phyloP scores from a whole-genome alignment of 1,140 invertebrate species.

The Parasteatoda tepidariorum region DNA sequence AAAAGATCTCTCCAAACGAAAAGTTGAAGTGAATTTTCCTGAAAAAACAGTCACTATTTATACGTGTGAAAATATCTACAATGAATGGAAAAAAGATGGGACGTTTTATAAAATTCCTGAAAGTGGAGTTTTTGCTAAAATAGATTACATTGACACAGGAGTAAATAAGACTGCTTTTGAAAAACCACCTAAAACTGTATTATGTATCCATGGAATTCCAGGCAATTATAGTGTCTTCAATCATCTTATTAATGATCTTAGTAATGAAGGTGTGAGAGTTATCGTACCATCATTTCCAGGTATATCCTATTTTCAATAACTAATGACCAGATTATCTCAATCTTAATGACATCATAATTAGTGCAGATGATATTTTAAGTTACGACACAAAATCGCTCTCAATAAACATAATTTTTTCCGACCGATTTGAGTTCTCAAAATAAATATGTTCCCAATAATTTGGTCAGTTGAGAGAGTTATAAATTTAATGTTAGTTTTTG shows the following conservation, averaged over 20 bases:
- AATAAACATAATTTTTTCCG: too few relatives aligned
- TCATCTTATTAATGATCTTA: slow-evolving; percentile 58
- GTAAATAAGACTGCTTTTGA: neutral
- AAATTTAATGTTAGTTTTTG: too few relatives aligned
- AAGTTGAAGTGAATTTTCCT: too few relatives aligned
- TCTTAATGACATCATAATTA: too few relatives aligned
- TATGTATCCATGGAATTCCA: slow-evolving; percentile 62
- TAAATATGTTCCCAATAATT: too few relatives aligned
- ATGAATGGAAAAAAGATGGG: slow-evolving; percentile 46
- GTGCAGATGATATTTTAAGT: too few relatives aligned
- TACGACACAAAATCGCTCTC: too few relatives aligned
- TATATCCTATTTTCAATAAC: slow-evolving; percentile 28
- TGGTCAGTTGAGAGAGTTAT: too few relatives aligned
- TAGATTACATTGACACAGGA: slow-evolving; percentile 59
- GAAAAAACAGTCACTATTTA: slow-evolving; percentile 32
- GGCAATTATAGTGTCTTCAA: slow-evolving; percentile 61
- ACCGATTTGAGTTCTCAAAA: too few relatives aligned
- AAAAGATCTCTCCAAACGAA: too few relatives aligned
- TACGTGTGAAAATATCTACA: slow-evolving; percentile 60
- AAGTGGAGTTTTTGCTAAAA: slow-evolving; percentile 36
- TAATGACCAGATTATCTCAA: too few relatives aligned
- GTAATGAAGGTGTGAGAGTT: slow-evolving; percentile 29
- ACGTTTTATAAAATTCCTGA: slow-evolving; percentile 19
- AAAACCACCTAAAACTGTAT: slow-evolving; percentile 5
- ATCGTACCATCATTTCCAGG: slow-evolving; percentile 62